Conservation (phyloP, 2,113 vertebrate species). For the Brachyhypopomus occidentalis region DNA sequence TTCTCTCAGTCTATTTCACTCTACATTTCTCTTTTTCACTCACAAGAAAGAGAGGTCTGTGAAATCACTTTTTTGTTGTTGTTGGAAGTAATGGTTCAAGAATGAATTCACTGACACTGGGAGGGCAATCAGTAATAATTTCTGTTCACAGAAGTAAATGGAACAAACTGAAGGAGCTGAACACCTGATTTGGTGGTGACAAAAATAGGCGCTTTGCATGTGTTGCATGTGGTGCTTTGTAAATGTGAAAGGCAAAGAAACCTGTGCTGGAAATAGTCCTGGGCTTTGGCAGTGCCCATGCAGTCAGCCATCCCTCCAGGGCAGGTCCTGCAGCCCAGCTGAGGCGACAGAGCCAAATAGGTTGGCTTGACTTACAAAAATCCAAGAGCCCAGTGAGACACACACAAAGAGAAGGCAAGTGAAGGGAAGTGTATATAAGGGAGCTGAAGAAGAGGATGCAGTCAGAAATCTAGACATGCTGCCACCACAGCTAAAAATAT, state of each 20-base stretch:
- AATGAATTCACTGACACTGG: not conserved
- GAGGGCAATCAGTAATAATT: not conserved
- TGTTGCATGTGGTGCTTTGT: slow-evolving; percentile 29
- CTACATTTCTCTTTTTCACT: not conserved
- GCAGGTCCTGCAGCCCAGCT: not conserved
- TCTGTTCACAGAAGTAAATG: not conserved
- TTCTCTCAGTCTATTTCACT: not conserved
- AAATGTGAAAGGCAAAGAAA: not conserved
- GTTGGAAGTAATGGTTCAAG: not conserved
- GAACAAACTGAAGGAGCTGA: not conserved
- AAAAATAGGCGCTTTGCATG: not conserved
- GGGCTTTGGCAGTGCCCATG: not conserved
- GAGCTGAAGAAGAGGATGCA: slow-evolving; percentile 3
- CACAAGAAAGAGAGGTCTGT: not conserved
- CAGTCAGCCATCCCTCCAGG: not conserved
- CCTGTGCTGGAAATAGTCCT: not conserved
- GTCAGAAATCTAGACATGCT: slow-evolving; percentile 22
- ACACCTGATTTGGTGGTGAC: not conserved
- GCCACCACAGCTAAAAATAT: slow-evolving; percentile 34
- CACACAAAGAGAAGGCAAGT: not conserved
- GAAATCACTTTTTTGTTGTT: not conserved
- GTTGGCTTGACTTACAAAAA: slow-evolving; percentile 29
- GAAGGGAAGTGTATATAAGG: slow-evolving; percentile 23
- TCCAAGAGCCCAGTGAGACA: slow-evolving; percentile 16
- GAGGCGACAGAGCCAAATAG: slow-evolving; percentile 19